Evolutionary conservation across 2,797 vertebrate species (phyloP), one percentile per base, ranked within the genome.

Genomic region (Tokudaia muenninki): DNA sequence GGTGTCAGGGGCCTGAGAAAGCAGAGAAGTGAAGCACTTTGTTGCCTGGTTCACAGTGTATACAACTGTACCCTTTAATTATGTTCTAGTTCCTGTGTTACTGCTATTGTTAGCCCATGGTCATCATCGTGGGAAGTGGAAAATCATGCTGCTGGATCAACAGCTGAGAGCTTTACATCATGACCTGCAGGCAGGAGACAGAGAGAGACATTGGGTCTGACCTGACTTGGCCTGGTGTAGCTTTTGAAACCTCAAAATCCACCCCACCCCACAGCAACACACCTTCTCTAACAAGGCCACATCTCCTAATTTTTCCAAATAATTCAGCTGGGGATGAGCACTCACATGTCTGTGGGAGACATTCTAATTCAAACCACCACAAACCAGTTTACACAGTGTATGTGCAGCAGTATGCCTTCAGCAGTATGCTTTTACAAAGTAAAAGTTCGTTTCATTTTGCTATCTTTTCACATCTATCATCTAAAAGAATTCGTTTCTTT

Each of bases 391-490:
- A 75, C 72, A 79, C 26, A 19, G 34, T 59, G 34, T 12, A 44
- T n/a, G 67, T 67, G 29, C 34, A 82, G 65, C 65, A 34, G 31
- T 67, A 17, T n/a, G 65, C 14, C 34, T 19, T 37, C 67, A 70
- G 67, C 67, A 11, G 3, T 75, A 47, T 52, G 26, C 44, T 87
- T 75, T 59, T 92, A 65, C 52, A 61, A 24, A 59, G 41, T 59
- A 80, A 81, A 94, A 94, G 26, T 8, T 82, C 17, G 19, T 52
- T 92, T 83, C 65, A 90, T 87, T 79, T 31, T 65, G 31, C 52
- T 86, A 84, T 8, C 13, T 34, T 75, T 84, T 95, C 75, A 94
- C 80, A 78, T 97, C 70, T 80, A 44, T 50, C 65, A 88, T 31
- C 70, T 87, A 44, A 91, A 95, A 91, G 75, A 44, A 94, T 84